These are phyloP conservation scores for Cichlasoma orientale DNA, from an alignment of 2,797 vertebrate species.

Conservation along the genomic window DNA sequence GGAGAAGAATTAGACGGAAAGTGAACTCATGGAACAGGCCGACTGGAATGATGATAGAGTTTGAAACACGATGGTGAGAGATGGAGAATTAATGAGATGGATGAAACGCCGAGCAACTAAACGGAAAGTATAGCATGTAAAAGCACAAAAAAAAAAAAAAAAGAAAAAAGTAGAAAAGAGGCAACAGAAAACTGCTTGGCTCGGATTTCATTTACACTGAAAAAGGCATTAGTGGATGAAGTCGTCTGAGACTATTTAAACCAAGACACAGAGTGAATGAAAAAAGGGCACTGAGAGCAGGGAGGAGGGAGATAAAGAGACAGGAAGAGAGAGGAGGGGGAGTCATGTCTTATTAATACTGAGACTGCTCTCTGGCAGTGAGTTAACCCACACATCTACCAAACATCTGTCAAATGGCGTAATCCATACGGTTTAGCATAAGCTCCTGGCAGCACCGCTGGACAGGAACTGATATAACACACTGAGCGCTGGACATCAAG, in stretches of 20 bases:
- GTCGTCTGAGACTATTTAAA: slow-evolving; percentile 62
- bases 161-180: background rate
- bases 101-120: slow-evolving; percentile 55
- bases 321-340: slow-evolving; percentile 40
- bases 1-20: slow-evolving; percentile 39
- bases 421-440: slow-evolving; percentile 83
- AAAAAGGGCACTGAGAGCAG: slow-evolving; percentile 39
- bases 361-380: slow-evolving; percentile 68
- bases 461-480: slow-evolving; percentile 55
- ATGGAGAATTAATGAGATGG: slow-evolving; percentile 67
- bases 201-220: slow-evolving; percentile 63
- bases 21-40: slow-evolving; percentile 43
- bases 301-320: slow-evolving; percentile 54
- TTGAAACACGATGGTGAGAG: slow-evolving; percentile 60
- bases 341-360: slow-evolving; percentile 78
- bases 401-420: slow-evolving; percentile 83
- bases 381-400: slow-evolving; percentile 75
- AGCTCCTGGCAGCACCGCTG: slow-evolving; percentile 70
- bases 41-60: slow-evolving; percentile 59
- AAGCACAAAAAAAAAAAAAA: background rate
- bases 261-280: slow-evolving; percentile 27
- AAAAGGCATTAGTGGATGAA: slow-evolving; percentile 72
- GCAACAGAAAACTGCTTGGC: slow-evolving; percentile 43
- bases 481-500: slow-evolving; percentile 45
- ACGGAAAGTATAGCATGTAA: slow-evolving; percentile 28